Evolutionary conservation across 2,113 vertebrate species (phyloP), one percentile per base, ranked within the genome.

Genomic region (Phalacrocorax aristotelis): DNA sequence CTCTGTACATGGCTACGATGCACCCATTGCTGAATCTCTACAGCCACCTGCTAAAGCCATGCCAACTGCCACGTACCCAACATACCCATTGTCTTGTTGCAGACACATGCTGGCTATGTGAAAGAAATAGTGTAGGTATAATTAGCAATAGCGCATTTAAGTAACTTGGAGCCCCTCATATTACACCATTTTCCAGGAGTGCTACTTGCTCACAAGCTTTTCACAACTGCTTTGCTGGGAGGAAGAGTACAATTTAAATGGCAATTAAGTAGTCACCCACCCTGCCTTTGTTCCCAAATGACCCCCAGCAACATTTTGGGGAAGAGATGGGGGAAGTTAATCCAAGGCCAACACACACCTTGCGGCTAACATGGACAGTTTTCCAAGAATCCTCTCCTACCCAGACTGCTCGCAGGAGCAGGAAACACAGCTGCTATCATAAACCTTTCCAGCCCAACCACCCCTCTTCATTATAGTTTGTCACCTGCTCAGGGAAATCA

Each of bases 401-500:
- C 54, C 66, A 48, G 55, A 69, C 30, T 42, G 68, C 90, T 83
- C 9, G 10, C 89, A 94, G 86, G 89, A 92, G 57, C 78, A 62
- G 46, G 57, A 81, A 96, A 88, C 71, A 64, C 94, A 96, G 95
- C 93, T 97, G 95, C 90, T 94, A 55, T 77, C 94, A 92, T 84
- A 97, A 96, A 93, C 93, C 90, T 91, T 96, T 17, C 86, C 93
- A 96, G 89, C 90, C 87, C 97, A 95, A 93, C 87, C 9, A 2
- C 79, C 57, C 89, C 0, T 20, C 90, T 96, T 96, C 95, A 95
- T 97, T 96, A 94, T 70, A 77, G 81, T 71, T 97, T 96, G 95
- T 96, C 95, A 96, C 97, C 95, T 96, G 97, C 95, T 97, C 97
- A 92, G 96, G 95, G 95, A 97, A 97, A 95, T 97, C 94, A 95